Percentiles rank a stretch among this genome's conserved stretches.
Conservation (phyloP, 1,140 invertebrate species). For the Euwallacea fornicatus region DNA sequence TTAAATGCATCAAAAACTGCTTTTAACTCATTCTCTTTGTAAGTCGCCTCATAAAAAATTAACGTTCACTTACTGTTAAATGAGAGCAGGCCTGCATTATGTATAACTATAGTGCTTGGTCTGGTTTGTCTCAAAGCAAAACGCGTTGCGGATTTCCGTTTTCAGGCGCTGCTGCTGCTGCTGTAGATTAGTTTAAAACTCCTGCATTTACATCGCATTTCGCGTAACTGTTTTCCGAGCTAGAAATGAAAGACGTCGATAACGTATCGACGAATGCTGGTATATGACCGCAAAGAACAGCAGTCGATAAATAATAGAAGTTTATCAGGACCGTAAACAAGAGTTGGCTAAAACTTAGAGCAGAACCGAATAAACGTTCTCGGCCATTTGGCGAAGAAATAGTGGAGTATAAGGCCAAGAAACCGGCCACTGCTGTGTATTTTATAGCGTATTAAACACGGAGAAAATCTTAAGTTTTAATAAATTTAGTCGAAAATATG, state of each 20-base stretch:
- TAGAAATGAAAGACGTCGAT: background rate
- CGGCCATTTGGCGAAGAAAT: constrained; percentile 1
- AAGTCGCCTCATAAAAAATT: no score
- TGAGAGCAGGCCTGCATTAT: no score
- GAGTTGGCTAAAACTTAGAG: constrained; percentile 14
- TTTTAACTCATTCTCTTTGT: no score
- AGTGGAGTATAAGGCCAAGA: constrained; percentile 4
- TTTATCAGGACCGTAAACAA: constrained; percentile 14
- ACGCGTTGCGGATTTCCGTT: constrained; percentile 1
- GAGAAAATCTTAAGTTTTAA: constrained; percentile 7
- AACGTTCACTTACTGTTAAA: no score
- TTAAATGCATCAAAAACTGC: no score
- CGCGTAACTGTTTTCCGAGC: background rate
- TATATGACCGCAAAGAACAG: background rate
- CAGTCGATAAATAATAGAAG: constrained; percentile 4
- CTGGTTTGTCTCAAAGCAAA: background rate
- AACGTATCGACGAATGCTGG: background rate
- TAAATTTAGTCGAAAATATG: constrained; percentile 7
- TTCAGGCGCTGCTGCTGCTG: background rate
- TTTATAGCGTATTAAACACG: constrained; percentile 18
- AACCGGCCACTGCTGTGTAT: constrained; percentile 13
- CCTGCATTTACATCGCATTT: background rate
- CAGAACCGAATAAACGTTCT: constrained; percentile 10
- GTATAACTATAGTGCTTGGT: no score
- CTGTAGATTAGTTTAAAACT: background rate